phyloP scores from a whole-genome alignment of 2,797 vertebrate genomes.

The Cynopterus sphinx region DNA sequence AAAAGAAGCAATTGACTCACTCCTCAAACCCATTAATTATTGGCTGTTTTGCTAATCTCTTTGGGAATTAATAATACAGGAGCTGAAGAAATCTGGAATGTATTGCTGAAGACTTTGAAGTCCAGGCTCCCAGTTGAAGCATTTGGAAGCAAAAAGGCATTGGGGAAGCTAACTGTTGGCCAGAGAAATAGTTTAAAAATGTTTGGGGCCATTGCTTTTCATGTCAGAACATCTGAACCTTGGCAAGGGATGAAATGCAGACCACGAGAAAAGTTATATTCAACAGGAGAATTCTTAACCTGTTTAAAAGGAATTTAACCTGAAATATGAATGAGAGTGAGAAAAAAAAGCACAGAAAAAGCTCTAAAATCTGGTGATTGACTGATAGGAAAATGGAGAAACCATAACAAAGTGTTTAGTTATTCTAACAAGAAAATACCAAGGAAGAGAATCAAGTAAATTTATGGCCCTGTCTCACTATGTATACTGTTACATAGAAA shows the following conservation, averaged over 20 bases:
- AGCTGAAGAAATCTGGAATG: conserved; percentile 64
- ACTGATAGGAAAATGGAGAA: not conserved
- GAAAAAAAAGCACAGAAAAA: not conserved
- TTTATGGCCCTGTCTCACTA: not conserved
- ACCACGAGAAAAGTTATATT: conserved; percentile 31
- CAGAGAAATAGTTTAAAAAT: conserved; percentile 62
- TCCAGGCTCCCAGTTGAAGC: conserved; percentile 36
- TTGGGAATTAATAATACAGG: conserved; percentile 49
- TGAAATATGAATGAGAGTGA: conserved; percentile 5
- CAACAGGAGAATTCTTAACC: conserved; percentile 52
- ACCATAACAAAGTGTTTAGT: not conserved
- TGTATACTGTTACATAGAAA: not conserved
- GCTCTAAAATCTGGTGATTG: not conserved
- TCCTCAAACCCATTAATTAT: conserved; percentile 42
- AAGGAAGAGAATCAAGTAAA: not conserved
- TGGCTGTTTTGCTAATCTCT: conserved; percentile 42
- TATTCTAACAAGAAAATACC: conserved; percentile 21
- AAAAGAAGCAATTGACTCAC: conserved; percentile 25
- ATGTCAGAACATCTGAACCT: conserved; percentile 44
- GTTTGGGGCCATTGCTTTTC: conserved; percentile 28
- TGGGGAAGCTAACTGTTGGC: conserved; percentile 1
- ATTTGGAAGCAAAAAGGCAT: conserved; percentile 51
- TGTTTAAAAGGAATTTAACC: conserved; percentile 25
- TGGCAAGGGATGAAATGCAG: conserved; percentile 40
- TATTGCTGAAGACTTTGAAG: conserved; percentile 57